Conservation (phyloP, 2,797 vertebrate species). For the Diplodus puntazzo region DNA sequence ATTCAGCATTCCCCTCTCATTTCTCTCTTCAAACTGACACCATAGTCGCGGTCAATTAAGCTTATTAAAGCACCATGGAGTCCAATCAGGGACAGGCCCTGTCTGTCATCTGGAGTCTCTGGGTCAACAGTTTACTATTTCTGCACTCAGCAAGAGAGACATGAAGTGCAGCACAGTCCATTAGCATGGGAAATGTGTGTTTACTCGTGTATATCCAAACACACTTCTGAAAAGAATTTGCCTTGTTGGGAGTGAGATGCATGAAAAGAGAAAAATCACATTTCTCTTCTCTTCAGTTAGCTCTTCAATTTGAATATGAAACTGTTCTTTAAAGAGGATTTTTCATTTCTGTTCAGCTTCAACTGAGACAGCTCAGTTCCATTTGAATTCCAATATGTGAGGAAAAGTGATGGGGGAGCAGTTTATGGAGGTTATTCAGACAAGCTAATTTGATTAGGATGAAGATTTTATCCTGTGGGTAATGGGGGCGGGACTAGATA, state of each 20-base stretch:
- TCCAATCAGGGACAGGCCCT: conserved; percentile 70
- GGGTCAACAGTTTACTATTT: conserved; percentile 71
- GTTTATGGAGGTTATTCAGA: conserved; percentile 23
- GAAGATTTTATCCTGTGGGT: no score
- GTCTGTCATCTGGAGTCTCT: conserved; percentile 64
- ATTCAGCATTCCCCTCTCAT: conserved; percentile 38
- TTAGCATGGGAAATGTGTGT: conserved; percentile 69
- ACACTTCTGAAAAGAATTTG: conserved; percentile 40
- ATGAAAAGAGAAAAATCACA: conserved; percentile 29
- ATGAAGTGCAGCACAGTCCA: conserved; percentile 43
- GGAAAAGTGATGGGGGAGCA: conserved; percentile 26
- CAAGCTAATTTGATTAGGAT: no score
- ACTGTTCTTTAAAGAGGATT: no score
- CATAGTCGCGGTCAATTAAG: conserved; percentile 73
- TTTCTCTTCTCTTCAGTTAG: conserved; percentile 43
- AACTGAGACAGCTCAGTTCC: conserved; percentile 10
- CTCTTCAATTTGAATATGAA: conserved; percentile 54
- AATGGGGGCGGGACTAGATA: no score
- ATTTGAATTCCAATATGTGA: conserved; percentile 60
- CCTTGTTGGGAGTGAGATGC: conserved; percentile 40
- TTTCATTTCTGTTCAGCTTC: neutral
- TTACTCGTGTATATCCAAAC: conserved; percentile 77
- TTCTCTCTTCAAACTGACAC: conserved; percentile 54
- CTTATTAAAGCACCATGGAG: conserved; percentile 59
- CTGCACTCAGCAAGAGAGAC: conserved; percentile 48